Evolutionary conservation across 2,113 vertebrate genomes (phyloP).

Genomic region (Anoura caudifer): DNA sequence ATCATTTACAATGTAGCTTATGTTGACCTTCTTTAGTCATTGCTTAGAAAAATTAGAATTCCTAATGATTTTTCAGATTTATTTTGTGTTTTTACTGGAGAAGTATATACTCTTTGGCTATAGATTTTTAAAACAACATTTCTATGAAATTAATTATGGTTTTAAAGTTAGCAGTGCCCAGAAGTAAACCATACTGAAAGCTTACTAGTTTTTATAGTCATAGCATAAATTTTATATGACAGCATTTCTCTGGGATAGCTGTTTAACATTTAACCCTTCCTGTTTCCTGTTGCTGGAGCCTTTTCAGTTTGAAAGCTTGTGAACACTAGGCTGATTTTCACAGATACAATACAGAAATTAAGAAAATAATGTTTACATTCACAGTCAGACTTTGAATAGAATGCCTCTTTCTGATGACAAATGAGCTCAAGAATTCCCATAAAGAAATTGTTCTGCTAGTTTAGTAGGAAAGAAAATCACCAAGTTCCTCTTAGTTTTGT

Average conservation of each 20-base stretch:
- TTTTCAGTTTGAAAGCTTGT: conserved; percentile 63
- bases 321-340: conserved; percentile 41
- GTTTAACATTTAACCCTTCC: conserved; percentile 67
- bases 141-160: conserved; percentile 24
- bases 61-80: conserved; percentile 14
- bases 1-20: neutral
- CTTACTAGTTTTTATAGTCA: neutral
- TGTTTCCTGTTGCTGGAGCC: conserved; percentile 72
- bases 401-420: conserved; percentile 57
- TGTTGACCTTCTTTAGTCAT: neutral
- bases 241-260: conserved; percentile 44
- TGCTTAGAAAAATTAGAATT: neutral
- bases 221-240: neutral
- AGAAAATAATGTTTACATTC: conserved; percentile 56
- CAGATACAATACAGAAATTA: conserved; percentile 58
- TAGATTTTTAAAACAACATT: conserved; percentile 66
- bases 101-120: conserved; percentile 33
- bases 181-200: neutral
- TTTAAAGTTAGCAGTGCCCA: neutral
- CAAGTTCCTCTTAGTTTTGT: conserved; percentile 14
- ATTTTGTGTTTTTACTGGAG: neutral
- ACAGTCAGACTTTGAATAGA: conserved; percentile 40
- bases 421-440: conserved; percentile 56
- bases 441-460: conserved; percentile 48
- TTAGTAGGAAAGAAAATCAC: conserved; percentile 21